Conservation (phyloP, 2,113 vertebrate species). For the Cervus canadensis region DNA sequence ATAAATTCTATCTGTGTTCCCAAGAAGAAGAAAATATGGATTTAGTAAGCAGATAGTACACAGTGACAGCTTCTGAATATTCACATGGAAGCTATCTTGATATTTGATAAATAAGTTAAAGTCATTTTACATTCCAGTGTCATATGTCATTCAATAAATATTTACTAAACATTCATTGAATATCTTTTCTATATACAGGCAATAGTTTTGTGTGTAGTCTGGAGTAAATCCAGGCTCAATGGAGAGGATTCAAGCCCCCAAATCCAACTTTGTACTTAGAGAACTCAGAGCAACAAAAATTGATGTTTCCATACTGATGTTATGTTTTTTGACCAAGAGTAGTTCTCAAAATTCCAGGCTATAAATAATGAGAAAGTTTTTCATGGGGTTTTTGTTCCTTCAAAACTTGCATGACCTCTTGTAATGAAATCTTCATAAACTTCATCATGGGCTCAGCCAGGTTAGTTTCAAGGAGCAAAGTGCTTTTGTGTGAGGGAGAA, state of each 20-base stretch:
- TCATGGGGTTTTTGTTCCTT: not conserved
- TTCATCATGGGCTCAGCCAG: not conserved
- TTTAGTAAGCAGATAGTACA: not conserved
- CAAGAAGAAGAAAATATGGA: not conserved
- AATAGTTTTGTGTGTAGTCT: not conserved
- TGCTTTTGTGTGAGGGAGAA: not conserved
- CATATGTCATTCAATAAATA: not conserved
- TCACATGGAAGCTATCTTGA: not conserved
- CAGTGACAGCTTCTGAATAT: not conserved
- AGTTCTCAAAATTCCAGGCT: not conserved
- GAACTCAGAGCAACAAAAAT: not conserved
- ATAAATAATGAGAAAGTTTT: not conserved
- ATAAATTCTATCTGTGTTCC: not conserved
- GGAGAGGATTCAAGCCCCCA: not conserved
- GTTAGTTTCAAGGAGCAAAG: not conserved
- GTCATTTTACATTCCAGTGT: not conserved
- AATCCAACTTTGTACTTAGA: not conserved
- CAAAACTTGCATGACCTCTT: not conserved
- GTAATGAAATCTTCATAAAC: conserved; percentile 32
- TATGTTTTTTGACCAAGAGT: not conserved
- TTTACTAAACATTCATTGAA: not conserved
- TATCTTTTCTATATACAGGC: not conserved
- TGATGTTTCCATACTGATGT: not conserved
- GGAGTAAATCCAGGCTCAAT: not conserved
- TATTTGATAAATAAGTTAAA: not conserved